Percentiles rank a stretch among this genome's conserved stretches.
Conservation (phyloP, 2,113 vertebrate genomes). For the Smithornis capensis region DNA sequence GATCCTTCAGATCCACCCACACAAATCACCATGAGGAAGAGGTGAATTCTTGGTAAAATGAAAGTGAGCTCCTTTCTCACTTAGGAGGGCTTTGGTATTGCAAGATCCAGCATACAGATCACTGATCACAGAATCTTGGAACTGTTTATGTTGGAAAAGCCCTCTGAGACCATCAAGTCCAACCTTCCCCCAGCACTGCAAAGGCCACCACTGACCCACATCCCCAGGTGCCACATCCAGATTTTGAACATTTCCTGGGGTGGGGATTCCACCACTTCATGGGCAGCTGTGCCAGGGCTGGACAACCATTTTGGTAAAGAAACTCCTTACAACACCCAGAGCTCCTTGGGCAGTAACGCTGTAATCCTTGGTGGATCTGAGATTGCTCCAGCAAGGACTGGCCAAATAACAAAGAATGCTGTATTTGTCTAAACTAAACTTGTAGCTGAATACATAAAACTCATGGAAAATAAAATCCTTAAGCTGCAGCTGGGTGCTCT, state of each 20-base stretch:
- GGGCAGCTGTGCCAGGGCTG: neutral
- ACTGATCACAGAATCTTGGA: neutral
- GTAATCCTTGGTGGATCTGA: neutral
- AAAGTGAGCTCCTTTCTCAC: neutral
- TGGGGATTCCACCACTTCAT: neutral
- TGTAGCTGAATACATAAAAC: neutral
- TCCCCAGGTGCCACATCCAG: neutral
- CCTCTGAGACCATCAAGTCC: fast-evolving
- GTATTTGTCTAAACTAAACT: neutral
- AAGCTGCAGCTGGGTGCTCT: neutral
- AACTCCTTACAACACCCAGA: neutral
- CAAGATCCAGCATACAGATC: neutral
- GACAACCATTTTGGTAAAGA: neutral
- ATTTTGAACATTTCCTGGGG: neutral
- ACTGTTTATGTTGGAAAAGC: neutral
- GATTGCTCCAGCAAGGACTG: neutral
- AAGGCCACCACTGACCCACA: neutral
- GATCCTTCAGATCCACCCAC: neutral
- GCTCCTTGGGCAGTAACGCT: fast-evolving
- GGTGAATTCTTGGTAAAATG: neutral
- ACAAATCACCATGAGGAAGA: neutral
- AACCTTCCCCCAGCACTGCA: neutral
- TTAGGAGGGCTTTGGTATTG: neutral
- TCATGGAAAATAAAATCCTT: neutral
- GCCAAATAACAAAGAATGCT: neutral